Evolutionary conservation across 2,113 vertebrate species (phyloP), one percentile per base, ranked within the genome.

Genomic region (Anseranas semipalmata): DNA sequence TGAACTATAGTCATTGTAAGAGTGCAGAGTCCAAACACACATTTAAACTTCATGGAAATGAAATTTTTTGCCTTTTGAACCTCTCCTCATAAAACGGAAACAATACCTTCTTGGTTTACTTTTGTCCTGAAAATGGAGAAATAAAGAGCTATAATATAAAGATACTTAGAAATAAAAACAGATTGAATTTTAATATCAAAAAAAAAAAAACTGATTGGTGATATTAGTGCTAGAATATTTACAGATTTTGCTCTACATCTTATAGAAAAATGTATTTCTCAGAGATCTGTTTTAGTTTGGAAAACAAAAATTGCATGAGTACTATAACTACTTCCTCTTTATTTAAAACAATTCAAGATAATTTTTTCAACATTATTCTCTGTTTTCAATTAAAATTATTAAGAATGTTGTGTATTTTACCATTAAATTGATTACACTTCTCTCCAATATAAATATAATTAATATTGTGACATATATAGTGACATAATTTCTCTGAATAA

Each of bases 241-340:
- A 74, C 9, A 60, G 20, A 55, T 48, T 74, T 80, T 89, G 8
- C 33, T 89, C 5, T 5, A 56, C 7, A 13, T 87, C 3, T 66
- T 75, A 13, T 30, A 72, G 48, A 33, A 86, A 85, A 81, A 59
- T 89, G 6, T 4, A 39, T n/a, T n/a, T 68, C 39, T 71, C 80
- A 2, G 33, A 63, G 10, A 67, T 0, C 0, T 52, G 16, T 53
- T 81, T 3, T 50, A 46, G 3, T 60, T 59, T 55, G 5, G 11
- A 6, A 22, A 77, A 65, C 67, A 73, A 67, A 10, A 73, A 59
- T 10, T 35, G 0, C 85, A 67, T 30, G 6, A 41, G 2, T 71
- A 52, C 4, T 17, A 6, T 45, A 82, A 7, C 4, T 58, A 20
- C 7, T 72, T 76, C 4, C 6, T 65, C 9, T 66, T 68, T 33